phyloP scores from a whole-genome alignment of 53 echinoderm and acorn worm species.

The Temnopleurus reevesii region DNA sequence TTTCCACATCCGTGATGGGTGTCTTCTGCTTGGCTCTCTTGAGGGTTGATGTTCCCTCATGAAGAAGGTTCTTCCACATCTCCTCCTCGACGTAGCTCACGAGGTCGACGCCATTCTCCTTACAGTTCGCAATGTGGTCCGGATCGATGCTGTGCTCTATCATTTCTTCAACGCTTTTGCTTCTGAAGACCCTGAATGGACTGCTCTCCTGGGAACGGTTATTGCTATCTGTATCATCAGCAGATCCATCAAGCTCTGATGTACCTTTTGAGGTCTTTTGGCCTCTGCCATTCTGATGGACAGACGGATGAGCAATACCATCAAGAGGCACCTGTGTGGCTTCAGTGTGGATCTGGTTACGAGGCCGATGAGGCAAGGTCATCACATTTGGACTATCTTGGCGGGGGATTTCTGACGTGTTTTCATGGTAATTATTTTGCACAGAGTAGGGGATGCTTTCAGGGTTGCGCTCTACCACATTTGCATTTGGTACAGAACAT shows the following conservation, averaged over 20 bases:
- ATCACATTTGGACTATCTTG: background rate
- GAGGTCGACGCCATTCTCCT: background rate
- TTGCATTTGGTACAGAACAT: background rate
- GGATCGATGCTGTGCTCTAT: background rate
- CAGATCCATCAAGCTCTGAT: background rate
- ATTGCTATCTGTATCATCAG: background rate
- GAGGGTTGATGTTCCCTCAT: constrained; percentile 7
- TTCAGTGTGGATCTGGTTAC: background rate
- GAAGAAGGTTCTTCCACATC: constrained; percentile 46
- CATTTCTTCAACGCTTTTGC: constrained; percentile 14
- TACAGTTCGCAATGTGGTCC: background rate
- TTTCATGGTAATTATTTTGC: too few species aligned
- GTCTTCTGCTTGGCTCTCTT: constrained; percentile 9
- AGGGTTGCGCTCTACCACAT: too few species aligned
- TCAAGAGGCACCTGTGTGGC: constrained; percentile 3
- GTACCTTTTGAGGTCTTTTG: background rate
- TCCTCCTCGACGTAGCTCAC: constrained; percentile 30
- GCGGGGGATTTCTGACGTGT: background rate
- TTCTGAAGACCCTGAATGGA: background rate
- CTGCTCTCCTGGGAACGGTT: background rate
- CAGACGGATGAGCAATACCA: background rate
- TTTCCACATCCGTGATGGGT: too few species aligned
- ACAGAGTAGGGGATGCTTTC: too few species aligned
- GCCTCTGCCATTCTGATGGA: background rate
- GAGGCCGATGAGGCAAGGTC: background rate